Conservation (phyloP, 1,140 invertebrate species). For the Pantala flavescens region DNA sequence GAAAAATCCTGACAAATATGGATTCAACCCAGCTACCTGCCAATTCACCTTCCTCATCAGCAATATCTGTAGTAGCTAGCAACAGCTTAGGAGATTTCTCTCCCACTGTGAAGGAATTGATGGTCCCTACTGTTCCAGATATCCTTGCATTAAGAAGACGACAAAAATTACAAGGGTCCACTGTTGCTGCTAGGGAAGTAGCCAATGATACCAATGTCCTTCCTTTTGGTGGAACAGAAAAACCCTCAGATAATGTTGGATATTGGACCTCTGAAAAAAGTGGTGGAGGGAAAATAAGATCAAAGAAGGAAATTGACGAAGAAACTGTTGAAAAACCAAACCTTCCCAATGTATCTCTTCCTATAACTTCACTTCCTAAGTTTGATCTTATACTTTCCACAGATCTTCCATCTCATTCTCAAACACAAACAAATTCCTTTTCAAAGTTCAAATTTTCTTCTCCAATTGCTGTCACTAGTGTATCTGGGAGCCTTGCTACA, state of each 20-base stretch:
- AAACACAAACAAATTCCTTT: background rate
- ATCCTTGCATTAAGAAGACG: background rate
- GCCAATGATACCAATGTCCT: background rate
- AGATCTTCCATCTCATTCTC: background rate
- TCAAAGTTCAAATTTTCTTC: background rate
- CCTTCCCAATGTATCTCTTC: conserved; percentile 46
- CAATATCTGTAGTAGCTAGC: background rate
- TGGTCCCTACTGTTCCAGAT: background rate
- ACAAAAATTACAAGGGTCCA: background rate
- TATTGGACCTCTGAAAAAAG: background rate
- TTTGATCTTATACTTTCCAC: conserved; percentile 38
- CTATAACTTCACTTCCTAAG: conserved; percentile 49
- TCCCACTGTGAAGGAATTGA: background rate
- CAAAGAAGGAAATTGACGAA: conserved; percentile 30
- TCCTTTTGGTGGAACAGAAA: background rate
- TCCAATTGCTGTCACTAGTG: background rate
- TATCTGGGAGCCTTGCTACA: background rate
- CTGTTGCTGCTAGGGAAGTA: background rate
- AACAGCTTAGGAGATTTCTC: background rate
- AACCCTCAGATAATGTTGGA: background rate
- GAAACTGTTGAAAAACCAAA: conserved; percentile 39
- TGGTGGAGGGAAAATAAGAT: background rate
- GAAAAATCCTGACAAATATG: background rate
- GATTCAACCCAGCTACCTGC: background rate
- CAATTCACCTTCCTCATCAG: background rate